phyloP scores from a whole-genome alignment of 64 coral and sea anemone genomes.

The Dendronephthya gigantea region DNA sequence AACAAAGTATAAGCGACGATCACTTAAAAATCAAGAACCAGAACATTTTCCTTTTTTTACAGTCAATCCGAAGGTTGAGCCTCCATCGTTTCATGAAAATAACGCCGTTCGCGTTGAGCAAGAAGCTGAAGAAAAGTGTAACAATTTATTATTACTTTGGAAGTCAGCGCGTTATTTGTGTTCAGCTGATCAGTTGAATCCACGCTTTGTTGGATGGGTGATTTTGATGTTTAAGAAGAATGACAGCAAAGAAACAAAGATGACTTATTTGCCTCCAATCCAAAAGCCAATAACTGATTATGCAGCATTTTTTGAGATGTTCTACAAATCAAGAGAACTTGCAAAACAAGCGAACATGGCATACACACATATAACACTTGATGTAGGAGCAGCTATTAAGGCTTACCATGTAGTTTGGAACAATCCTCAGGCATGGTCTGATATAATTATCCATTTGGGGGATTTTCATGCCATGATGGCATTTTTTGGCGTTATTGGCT shows the following conservation, averaged over 20 bases:
- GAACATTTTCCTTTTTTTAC: not conserved
- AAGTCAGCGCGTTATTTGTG: not conserved
- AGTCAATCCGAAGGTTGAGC: not conserved
- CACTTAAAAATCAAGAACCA: not conserved
- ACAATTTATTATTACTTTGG: not conserved
- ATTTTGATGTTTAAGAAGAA: not conserved
- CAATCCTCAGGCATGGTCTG: not conserved
- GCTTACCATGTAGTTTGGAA: slow-evolving; percentile 3
- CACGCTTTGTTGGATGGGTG: slow-evolving; percentile 4
- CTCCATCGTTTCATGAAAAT: not conserved
- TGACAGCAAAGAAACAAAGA: not conserved
- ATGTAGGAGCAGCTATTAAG: not conserved
- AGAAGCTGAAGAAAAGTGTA: not conserved
- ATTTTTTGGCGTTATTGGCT: not conserved
- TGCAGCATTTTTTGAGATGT: not conserved
- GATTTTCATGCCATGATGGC: slow-evolving; percentile 11
- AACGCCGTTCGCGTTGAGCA: not conserved
- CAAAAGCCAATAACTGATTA: not conserved
- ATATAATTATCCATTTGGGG: slow-evolving; percentile 2
- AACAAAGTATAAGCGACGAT: not conserved
- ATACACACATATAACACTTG: not conserved
- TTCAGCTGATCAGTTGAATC: not conserved
- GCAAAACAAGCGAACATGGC: not conserved
- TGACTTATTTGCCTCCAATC: slow-evolving; percentile 8
- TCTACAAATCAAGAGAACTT: not conserved